Conservation (phyloP, 1,140 invertebrate species). For the Diabrotica undecimpunctata region DNA sequence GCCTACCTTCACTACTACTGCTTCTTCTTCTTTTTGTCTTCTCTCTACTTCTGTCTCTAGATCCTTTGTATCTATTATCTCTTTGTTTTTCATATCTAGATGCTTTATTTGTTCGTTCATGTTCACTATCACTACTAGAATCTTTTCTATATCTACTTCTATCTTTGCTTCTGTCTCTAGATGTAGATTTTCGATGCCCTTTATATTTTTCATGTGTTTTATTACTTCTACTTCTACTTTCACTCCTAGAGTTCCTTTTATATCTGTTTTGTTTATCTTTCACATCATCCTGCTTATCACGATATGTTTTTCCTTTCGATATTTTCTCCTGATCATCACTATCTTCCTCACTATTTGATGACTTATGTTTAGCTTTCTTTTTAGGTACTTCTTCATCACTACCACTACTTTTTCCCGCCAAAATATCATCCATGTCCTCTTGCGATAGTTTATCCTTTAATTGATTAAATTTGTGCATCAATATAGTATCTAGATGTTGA, state of each 20-base stretch:
- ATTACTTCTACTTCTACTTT: conserved; percentile 12
- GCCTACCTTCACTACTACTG: conserved; percentile 15
- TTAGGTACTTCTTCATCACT: conserved; percentile 44
- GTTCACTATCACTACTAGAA: background rate
- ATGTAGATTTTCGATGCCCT: background rate
- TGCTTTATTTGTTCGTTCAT: background rate
- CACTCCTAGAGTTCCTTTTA: conserved; percentile 9
- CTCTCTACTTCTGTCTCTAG: conserved; percentile 14
- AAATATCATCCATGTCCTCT: conserved; percentile 51
- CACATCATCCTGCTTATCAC: conserved; percentile 19
- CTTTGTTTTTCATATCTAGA: background rate
- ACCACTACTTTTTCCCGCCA: conserved; percentile 48
- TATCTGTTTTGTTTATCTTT: conserved; percentile 24
- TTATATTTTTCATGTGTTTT: conserved; percentile 5
- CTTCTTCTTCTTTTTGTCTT: conserved; percentile 18
- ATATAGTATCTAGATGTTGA: conserved; percentile 51
- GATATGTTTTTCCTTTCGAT: conserved; percentile 14
- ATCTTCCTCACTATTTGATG: background rate
- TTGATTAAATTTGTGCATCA: conserved; percentile 55
- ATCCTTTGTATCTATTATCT: conserved; percentile 14
- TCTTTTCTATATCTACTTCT: conserved; percentile 12
- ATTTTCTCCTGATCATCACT: conserved; percentile 31
- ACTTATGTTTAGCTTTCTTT: conserved; percentile 17
- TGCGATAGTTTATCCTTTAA: conserved; percentile 50
- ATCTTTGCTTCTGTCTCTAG: background rate